Percentiles rank a stretch among this genome's conserved stretches.
Conservation (phyloP, 2,888 invertebrate species). For the Deilephila elpenor region DNA sequence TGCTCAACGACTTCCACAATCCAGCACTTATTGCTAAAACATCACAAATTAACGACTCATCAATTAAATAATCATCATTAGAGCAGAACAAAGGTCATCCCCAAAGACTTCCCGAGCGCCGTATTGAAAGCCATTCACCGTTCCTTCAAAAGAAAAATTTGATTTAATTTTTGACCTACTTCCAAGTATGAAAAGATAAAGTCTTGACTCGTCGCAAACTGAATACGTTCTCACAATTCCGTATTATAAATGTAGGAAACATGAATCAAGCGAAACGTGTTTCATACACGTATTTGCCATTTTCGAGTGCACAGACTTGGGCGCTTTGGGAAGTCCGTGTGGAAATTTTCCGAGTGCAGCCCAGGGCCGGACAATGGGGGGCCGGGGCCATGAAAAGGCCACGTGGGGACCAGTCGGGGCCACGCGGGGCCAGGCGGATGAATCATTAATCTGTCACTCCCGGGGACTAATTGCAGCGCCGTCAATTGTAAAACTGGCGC, state of each 20-base stretch:
- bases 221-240: background rate
- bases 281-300: background rate
- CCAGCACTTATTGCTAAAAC: too few relatives aligned
- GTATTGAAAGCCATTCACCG: too few relatives aligned
- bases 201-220: background rate
- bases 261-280: conserved; percentile 14
- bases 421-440: background rate
- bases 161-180: background rate
- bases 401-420: background rate
- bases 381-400: background rate
- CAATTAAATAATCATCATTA: too few relatives aligned
- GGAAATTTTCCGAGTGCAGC: conserved; percentile 19
- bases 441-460: background rate
- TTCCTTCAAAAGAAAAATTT: background rate
- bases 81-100: too few relatives aligned
- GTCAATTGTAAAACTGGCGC: background rate
- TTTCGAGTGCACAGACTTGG: conserved; percentile 11
- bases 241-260: conserved; percentile 5
- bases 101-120: too few relatives aligned
- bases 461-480: background rate
- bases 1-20: too few relatives aligned
- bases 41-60: too few relatives aligned
- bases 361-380: background rate
- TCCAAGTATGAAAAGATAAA: background rate
- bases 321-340: conserved; percentile 17